Percentiles rank a stretch among this genome's conserved stretches.
Conservation (phyloP, 1,140 invertebrate species). For the Stenopsyche tienmushanensis region DNA sequence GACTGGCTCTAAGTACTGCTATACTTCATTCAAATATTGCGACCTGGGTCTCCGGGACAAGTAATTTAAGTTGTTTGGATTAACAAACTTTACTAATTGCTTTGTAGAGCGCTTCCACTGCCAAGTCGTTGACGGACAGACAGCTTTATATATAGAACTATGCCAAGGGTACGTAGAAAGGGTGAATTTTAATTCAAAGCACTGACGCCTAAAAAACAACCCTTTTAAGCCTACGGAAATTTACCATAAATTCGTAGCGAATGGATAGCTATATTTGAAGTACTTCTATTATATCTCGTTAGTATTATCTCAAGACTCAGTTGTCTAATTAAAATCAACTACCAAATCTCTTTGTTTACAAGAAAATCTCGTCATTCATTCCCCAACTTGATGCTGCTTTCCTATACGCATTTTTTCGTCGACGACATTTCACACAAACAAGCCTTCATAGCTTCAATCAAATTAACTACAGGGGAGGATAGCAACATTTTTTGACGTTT, state of each 20-base stretch:
- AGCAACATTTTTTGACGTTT: not conserved
- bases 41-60: slow-evolving; percentile 14
- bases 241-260: slow-evolving; percentile 1
- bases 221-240: not conserved
- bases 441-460: no score
- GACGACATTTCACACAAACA: no score
- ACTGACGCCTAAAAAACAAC: not conserved
- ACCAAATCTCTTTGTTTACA: no score
- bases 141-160: not conserved
- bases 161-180: not conserved
- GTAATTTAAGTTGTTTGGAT: slow-evolving; percentile 39
- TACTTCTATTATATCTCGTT: no score
- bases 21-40: not conserved
- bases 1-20: slow-evolving; percentile 6
- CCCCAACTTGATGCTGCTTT: no score
- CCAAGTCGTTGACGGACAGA: slow-evolving; percentile 3
- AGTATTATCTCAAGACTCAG: no score
- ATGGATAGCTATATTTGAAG: not conserved
- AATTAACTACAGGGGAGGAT: no score
- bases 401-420: no score
- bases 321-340: no score
- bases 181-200: not conserved
- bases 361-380: no score
- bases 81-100: slow-evolving; percentile 40
- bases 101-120: slow-evolving; percentile 28